phyloP scores from a whole-genome alignment of 2,888 invertebrate genomes.

The Laspeyria flexula region DNA sequence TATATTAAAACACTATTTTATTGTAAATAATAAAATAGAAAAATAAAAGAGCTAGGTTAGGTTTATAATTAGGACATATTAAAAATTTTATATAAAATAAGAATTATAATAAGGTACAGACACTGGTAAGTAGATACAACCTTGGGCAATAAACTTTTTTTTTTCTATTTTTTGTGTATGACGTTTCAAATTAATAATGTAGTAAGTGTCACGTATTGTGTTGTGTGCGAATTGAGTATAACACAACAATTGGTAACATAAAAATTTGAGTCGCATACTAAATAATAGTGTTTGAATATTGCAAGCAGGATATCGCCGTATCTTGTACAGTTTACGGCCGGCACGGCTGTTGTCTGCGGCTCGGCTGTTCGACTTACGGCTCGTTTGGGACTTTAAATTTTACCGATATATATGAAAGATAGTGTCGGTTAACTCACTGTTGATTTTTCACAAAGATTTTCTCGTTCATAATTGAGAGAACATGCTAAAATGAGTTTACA shows the following conservation, averaged over 20 bases:
- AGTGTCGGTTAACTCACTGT: background rate
- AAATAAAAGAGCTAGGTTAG: too few relatives aligned
- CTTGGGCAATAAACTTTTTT: too few relatives aligned
- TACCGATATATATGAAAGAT: slow-evolving; percentile 2
- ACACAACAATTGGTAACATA: background rate
- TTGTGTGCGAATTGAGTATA: too few relatives aligned
- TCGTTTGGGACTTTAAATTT: slow-evolving; percentile 4
- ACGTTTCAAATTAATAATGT: too few relatives aligned
- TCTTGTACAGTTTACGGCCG: slow-evolving; percentile 21
- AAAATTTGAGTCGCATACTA: background rate
- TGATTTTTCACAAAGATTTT: background rate
- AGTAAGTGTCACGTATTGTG: too few relatives aligned
- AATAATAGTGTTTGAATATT: slow-evolving; percentile 26
- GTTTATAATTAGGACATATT: too few relatives aligned
- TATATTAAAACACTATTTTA: too few relatives aligned
- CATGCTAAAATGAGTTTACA: background rate
- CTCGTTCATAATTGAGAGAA: background rate
- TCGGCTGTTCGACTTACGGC: slow-evolving; percentile 16
- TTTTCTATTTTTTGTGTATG: too few relatives aligned
- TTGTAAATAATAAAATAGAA: too few relatives aligned
- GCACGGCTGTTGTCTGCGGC: slow-evolving; percentile 7
- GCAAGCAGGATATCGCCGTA: slow-evolving; percentile 36
- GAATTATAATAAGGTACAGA: too few relatives aligned
- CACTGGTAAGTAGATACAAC: too few relatives aligned
- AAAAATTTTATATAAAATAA: too few relatives aligned